Base-by-base conservation (phyloP, 2,797 vertebrate species). In the Enteromius paludinosus region DNA sequence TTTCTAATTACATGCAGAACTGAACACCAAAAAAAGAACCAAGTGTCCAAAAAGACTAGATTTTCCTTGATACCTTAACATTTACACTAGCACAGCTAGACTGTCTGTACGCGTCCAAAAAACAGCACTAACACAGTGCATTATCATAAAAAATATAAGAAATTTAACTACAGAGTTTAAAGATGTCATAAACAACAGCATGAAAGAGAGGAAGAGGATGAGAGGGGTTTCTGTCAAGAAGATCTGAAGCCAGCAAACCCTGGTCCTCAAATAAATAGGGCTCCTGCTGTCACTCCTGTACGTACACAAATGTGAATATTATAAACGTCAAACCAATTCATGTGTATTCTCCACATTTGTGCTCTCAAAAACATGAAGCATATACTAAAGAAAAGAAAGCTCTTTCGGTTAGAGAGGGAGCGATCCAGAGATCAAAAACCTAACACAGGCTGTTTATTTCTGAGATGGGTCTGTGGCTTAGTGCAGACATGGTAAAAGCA, bases 361-460 rank as follows among this genome's bases (percentile, higher is more conserved):
- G 65, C 66, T 76, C 54, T 59, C 14, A 72, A 78, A 76, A 82
- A 65, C 59, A 33, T 56, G 74, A 70, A 43, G 64, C 56, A 49
- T 76, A 68, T 45, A 79, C 70, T 30, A 77, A 52, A 79, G 71
- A 61, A 84, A 45, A 72, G 68, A 81, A 78, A 78, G 66, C 65
- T 35, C 35, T n/a, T 74, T 69, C 71, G 52, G 49, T 6, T 3
- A 83, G 78, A 76, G 71, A 86, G 86, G 30, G 78, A 78, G 23
- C 41, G 81, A 90, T 87, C 86, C 33, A 28, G 47, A 84, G 65
- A 80, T 73, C 76, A 59, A 61, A 81, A 81, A 23, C 17, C 20
- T 38, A 68, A 79, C 69, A 61, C 38, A 68, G 71, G 70, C 79
- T 82, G 78, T 75, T 85, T 81, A 83, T 80, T 69, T 77, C 59